Percentiles rank a stretch among this genome's conserved stretches.
Conservation (phyloP, 1,140 invertebrate genomes). For the Stegodyphus dumicola region DNA sequence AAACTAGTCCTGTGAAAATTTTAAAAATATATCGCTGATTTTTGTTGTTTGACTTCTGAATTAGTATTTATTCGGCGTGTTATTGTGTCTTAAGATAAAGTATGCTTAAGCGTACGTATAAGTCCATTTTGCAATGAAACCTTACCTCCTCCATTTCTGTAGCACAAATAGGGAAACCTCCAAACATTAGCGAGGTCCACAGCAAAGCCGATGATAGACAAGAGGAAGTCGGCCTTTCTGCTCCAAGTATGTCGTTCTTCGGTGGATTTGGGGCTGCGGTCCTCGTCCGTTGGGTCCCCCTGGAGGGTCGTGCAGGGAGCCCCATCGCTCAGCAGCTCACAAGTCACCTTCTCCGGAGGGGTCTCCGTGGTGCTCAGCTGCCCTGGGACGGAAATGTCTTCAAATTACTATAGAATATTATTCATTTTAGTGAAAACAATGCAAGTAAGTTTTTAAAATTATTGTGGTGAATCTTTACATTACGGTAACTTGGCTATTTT, state of each 20-base stretch:
- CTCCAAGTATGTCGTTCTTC: slow-evolving; percentile 67
- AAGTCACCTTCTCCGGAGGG: slow-evolving; percentile 18
- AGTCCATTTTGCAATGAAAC: not conserved
- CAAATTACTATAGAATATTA: not conserved
- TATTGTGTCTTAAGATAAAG: no score
- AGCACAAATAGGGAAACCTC: slow-evolving; percentile 85
- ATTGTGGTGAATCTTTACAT: no score
- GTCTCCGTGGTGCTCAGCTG: slow-evolving; percentile 43
- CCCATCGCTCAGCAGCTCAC: slow-evolving; percentile 49
- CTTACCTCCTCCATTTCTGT: slow-evolving; percentile 81
- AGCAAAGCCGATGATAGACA: slow-evolving; percentile 88
- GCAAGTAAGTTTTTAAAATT: no score
- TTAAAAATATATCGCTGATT: no score
- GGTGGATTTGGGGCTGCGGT: not conserved
- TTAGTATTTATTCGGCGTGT: no score
- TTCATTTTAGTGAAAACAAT: not conserved
- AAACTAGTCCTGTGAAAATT: no score
- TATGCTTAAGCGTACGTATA: no score
- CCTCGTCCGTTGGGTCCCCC: not conserved
- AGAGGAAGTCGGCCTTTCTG: slow-evolving; percentile 89
- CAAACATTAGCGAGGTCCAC: slow-evolving; percentile 87
- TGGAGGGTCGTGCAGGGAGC: slow-evolving; percentile 15
- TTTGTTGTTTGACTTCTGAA: no score
- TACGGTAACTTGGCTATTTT: no score
- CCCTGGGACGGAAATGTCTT: slow-evolving; percentile 17